phyloP scores from a whole-genome alignment of 2,797 vertebrate species.

The Carcharodon carcharias region DNA sequence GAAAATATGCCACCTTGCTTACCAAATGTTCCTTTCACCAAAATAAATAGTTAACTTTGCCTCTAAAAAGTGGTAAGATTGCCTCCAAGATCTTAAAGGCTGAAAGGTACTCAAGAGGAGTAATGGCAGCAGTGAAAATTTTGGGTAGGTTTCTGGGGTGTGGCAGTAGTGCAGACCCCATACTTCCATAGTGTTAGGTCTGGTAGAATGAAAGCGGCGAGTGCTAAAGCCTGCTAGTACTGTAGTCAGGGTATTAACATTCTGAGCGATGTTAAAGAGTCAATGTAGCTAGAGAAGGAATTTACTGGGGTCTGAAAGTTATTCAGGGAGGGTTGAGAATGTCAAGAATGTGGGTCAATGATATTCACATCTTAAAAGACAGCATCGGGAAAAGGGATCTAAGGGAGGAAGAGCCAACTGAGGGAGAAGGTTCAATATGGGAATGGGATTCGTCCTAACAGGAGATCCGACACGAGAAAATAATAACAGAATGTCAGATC shows the following conservation, averaged over 20 bases:
- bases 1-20: background rate
- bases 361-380: background rate
- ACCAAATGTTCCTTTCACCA: background rate
- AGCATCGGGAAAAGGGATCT: no score
- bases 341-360: background rate
- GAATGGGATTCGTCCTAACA: no score
- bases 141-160: background rate
- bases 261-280: background rate
- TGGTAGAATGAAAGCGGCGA: background rate
- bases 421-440: no score
- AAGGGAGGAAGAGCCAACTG: no score
- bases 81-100: background rate
- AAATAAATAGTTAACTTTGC: background rate
- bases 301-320: background rate
- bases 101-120: background rate
- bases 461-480: no score
- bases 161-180: background rate
- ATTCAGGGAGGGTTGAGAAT: background rate
- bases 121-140: background rate
- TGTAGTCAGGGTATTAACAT: background rate
- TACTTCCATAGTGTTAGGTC: background rate
- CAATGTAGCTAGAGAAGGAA: background rate
- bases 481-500: no score
- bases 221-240: background rate
- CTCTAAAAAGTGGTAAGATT: background rate